A percentile compares a stretch with the other conserved stretches of the same genome.
Conservation (phyloP, 2,797 vertebrate genomes). For the Lindbergichthys nudifrons region DNA sequence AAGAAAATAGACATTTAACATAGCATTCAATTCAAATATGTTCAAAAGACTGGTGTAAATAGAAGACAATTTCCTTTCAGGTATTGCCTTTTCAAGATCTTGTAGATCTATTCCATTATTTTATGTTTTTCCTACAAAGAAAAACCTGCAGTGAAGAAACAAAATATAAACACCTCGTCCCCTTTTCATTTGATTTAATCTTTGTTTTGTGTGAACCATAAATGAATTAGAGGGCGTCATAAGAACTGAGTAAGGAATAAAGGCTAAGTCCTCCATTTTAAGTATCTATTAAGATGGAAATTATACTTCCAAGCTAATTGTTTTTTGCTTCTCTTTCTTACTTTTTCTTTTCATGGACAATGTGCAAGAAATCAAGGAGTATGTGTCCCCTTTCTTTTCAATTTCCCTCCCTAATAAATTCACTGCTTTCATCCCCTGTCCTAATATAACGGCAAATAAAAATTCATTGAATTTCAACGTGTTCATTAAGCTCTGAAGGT, state of each 20-base stretch:
- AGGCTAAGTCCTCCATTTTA: conserved; percentile 60
- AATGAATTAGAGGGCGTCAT: conserved; percentile 43
- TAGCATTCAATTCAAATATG: background rate
- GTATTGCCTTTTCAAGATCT: conserved; percentile 18
- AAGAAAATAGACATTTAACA: background rate
- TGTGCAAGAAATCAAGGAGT: conserved; percentile 68
- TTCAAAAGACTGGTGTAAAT: background rate
- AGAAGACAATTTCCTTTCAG: conserved; percentile 23
- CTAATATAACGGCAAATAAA: conserved; percentile 83
- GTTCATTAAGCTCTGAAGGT: conserved; percentile 83
- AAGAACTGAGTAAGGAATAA: conserved; percentile 60
- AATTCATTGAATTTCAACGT: conserved; percentile 83
- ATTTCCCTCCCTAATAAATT: conserved; percentile 79
- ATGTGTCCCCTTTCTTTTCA: conserved; percentile 71
- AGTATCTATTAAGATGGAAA: conserved; percentile 71
- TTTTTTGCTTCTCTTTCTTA: conserved; percentile 59
- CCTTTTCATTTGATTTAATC: conserved; percentile 27
- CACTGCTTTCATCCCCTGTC: conserved; percentile 66
- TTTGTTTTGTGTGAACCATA: conserved; percentile 25
- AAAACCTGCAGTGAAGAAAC: conserved; percentile 36
- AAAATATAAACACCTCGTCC: conserved; percentile 45
- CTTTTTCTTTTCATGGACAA: conserved; percentile 58
- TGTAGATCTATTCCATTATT: conserved; percentile 34
- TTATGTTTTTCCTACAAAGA: conserved; percentile 37
- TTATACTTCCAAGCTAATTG: conserved; percentile 79